A percentile compares a stretch with the other conserved stretches of the same genome.
Evolutionary conservation across 2,113 vertebrate species (phyloP).

Genomic region (Leucosticte australis): DNA sequence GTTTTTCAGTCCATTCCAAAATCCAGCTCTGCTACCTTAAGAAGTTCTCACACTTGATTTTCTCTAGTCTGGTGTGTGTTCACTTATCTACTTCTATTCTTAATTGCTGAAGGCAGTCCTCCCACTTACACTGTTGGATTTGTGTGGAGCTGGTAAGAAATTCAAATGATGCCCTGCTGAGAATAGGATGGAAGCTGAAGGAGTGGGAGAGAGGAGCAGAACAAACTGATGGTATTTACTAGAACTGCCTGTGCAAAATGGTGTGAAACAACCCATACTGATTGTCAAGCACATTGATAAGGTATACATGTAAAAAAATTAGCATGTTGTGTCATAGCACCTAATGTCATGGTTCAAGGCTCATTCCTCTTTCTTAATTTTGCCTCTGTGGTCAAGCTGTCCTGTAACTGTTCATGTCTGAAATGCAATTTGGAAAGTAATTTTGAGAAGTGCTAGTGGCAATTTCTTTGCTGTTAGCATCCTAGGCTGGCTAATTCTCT

Average conservation of each 20-base stretch:
- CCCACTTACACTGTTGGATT: not conserved
- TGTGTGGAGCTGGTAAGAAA: not conserved
- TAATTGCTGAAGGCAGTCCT: not conserved
- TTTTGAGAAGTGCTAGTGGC: not conserved
- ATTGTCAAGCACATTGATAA: not conserved
- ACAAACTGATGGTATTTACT: not conserved
- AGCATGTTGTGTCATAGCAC: fast-evolving
- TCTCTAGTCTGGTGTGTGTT: not conserved
- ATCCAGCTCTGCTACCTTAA: not conserved
- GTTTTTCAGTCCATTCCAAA: not conserved
- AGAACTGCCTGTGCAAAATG: not conserved
- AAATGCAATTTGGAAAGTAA: not conserved
- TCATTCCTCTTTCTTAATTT: not conserved
- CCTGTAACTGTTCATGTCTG: not conserved
- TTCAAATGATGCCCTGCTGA: not conserved
- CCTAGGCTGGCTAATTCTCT: not conserved
- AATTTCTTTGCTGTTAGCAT: not conserved
- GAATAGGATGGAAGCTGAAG: not conserved
- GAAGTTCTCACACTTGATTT: not conserved
- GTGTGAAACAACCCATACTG: not conserved
- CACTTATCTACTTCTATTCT: not conserved
- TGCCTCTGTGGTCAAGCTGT: not conserved
- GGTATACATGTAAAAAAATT: not conserved
- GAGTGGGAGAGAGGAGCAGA: not conserved
- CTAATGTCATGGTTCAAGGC: not conserved